Evolutionary conservation across 1,140 invertebrate genomes (phyloP), one percentile per base, ranked within the genome.

Genomic region (Macrobrachium nipponense): DNA sequence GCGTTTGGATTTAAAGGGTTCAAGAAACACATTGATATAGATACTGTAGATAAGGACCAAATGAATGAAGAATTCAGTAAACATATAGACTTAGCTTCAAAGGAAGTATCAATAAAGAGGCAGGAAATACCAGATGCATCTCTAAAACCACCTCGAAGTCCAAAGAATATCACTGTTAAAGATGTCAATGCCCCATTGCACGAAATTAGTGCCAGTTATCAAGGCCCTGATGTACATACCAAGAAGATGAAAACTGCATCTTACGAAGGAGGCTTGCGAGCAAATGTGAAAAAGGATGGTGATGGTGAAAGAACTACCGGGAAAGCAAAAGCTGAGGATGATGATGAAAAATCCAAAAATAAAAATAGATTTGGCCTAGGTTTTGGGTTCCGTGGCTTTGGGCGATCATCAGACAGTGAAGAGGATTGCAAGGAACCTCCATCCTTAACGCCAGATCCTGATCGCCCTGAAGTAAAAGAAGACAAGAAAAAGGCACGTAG

Each of bases 341-440:
- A 87, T 27, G 86, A 87, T 8, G 86, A 87, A 20, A 82, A 87
- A 61, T 73, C 75, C 6, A 87, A 87, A 51, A 59, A 60, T 20
- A 83, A 83, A 68, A 75, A 82, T 27, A 87, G 83, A 83, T 83
- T 87, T n/a, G 86, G 86, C 15, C 76, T 87, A 20, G 86, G 86
- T 14, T 87, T 87, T 80, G 86, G 86, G 17, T 87, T 87, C 60
- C 62, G 60, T 61, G 84, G 76, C 18, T 79, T 86, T 62, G 61
- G 81, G 5, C 72, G 73, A 18, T 87, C 86, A 51, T 87, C 86
- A 59, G 86, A 87, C 86, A 87, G 86, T 64, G 86, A 87, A 70
- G 86, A 87, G 6, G 77, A 82, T 15, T 23, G 73, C 17, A 61
- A 64, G 44, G 86, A 87, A 23, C 80, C 76, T n/a, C 79, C 80